phyloP scores from a whole-genome alignment of 2,797 vertebrate species.

The Crax fasciolata region DNA sequence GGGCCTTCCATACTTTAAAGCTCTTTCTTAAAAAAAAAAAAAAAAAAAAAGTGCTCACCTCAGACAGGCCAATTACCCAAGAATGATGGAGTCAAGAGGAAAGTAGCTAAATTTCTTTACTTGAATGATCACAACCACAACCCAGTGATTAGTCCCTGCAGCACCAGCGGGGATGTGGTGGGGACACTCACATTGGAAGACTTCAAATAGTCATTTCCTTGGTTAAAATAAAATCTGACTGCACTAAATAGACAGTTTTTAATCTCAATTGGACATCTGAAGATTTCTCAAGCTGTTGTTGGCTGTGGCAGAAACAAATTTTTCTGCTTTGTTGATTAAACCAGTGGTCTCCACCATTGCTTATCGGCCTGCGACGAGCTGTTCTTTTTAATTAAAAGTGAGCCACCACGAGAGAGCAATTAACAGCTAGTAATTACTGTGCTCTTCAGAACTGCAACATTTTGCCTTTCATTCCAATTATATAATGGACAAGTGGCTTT shows the following conservation, averaged over 20 bases:
- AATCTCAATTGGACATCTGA: constrained; percentile 99
- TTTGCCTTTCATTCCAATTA: constrained; percentile 98
- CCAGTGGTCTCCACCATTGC: constrained; percentile 90
- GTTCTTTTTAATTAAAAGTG: constrained; percentile 99
- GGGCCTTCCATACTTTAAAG: constrained; percentile 89
- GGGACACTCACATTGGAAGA: constrained; percentile 91
- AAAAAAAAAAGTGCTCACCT: constrained; percentile 85
- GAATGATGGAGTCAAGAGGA: constrained; percentile 91
- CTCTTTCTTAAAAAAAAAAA: constrained; percentile 69
- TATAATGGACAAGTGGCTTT: constrained; percentile 99
- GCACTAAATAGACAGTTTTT: constrained; percentile 98
- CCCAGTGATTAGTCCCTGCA: constrained; percentile 92
- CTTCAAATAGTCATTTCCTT: constrained; percentile 96
- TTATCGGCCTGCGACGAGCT: constrained; percentile 98
- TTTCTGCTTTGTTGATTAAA: constrained; percentile 99
- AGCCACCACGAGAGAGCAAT: constrained; percentile 99
- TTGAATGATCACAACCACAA: constrained; percentile 95
- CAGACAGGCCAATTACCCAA: constrained; percentile 91
- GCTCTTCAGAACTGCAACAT: constrained; percentile 97
- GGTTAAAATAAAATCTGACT: constrained; percentile 98
- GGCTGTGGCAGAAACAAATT: constrained; percentile 94
- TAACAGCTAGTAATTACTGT: constrained; percentile 99
- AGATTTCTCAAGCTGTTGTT: constrained; percentile 97
- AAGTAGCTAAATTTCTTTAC: constrained; percentile 96
- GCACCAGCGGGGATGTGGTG: constrained; percentile 90